Percentiles rank a stretch among this genome's conserved stretches.
Conservation (phyloP, 2,113 vertebrate genomes). For the Falco punctatus region DNA sequence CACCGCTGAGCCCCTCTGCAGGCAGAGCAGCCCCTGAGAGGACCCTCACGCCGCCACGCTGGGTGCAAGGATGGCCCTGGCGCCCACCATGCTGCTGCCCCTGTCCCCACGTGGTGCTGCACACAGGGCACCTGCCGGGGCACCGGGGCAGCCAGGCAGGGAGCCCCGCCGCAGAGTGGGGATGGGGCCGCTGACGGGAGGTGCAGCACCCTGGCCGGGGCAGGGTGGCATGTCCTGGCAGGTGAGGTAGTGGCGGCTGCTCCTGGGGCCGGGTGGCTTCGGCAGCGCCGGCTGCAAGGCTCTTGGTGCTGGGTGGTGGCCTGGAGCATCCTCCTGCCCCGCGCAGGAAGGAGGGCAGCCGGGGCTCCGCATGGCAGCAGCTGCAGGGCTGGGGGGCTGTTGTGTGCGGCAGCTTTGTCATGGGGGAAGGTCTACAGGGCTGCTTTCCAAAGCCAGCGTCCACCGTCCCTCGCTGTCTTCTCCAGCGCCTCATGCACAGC, state of each 20-base stretch:
- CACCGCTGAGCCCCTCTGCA: neutral
- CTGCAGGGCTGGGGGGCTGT: neutral
- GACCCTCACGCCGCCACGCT: neutral
- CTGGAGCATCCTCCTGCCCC: neutral
- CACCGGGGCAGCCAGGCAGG: neutral
- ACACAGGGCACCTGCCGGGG: neutral
- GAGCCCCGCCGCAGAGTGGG: fast-evolving
- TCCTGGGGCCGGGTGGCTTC: neutral
- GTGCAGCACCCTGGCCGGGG: neutral
- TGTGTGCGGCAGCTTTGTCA: neutral
- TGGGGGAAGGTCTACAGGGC: no score
- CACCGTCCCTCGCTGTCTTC: neutral
- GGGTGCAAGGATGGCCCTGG: neutral
- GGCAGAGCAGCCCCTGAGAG: neutral
- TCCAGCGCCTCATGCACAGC: neutral
- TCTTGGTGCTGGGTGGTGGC: neutral
- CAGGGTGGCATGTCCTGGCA: neutral
- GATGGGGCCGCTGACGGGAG: neutral
- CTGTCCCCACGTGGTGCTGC: fast-evolving
- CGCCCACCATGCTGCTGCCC: neutral
- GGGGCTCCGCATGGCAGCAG: neutral
- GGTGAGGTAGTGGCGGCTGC: neutral
- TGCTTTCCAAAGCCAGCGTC: neutral
- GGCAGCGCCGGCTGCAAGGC: neutral
- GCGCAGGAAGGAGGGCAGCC: neutral